phyloP scores from a whole-genome alignment of 2,113 vertebrate species.

The Pteropus alecto region DNA sequence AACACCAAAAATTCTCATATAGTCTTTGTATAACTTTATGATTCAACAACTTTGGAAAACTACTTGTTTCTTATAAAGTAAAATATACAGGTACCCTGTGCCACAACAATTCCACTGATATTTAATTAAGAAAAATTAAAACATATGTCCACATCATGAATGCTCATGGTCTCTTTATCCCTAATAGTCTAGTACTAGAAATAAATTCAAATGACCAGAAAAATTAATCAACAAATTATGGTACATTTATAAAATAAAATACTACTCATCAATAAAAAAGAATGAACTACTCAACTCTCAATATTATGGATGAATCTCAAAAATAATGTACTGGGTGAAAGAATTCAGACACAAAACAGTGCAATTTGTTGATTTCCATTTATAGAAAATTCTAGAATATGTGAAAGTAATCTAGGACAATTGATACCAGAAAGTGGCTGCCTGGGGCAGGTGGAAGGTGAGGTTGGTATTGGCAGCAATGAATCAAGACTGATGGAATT shows the following conservation, averaged over 20 bases:
- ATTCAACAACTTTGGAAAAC: neutral
- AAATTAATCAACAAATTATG: neutral
- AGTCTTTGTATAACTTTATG: neutral
- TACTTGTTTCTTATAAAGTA: neutral
- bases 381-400: neutral
- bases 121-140: slow-evolving; percentile 5
- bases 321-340: neutral
- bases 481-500: neutral
- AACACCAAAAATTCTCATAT: neutral
- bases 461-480: neutral
- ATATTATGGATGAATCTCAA: neutral
- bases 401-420: neutral
- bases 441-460: neutral
- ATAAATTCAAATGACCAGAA: neutral
- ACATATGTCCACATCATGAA: neutral
- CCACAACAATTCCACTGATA: neutral
- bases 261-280: neutral
- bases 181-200: neutral
- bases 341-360: neutral
- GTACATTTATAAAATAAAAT: neutral
- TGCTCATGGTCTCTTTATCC: neutral
- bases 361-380: neutral
- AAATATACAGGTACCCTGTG: neutral
- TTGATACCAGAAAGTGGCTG: neutral
- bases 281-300: neutral